Evolutionary conservation across 2,888 invertebrate species (phyloP).

Genomic region (Coenonympha arcania): DNA sequence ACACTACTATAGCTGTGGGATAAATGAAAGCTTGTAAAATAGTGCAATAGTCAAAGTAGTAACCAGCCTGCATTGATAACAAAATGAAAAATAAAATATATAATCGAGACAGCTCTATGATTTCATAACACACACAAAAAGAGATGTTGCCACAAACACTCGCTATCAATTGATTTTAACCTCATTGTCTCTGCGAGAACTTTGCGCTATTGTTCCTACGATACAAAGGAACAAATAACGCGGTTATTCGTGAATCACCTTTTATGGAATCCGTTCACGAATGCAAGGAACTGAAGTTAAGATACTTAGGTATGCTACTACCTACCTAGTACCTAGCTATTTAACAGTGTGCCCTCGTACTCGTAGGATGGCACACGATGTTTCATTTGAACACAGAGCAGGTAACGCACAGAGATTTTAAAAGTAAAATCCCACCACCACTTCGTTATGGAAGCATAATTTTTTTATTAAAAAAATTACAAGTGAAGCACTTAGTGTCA

Average conservation of each 20-base stretch:
- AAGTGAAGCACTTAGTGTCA: too few relatives aligned
- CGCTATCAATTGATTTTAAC: constrained; percentile 10
- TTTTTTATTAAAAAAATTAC: not conserved
- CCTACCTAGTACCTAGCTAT: not conserved
- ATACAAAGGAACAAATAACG: constrained; percentile 27
- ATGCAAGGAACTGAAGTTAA: constrained; percentile 21
- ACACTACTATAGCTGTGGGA: too few relatives aligned
- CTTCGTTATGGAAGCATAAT: not conserved
- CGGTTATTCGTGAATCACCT: constrained; percentile 22
- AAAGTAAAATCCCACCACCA: not conserved
- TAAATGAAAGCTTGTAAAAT: not conserved
- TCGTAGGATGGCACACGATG: constrained; percentile 5
- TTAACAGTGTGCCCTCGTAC: constrained; percentile 17
- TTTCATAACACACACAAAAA: constrained; percentile 7
- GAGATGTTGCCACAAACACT: not conserved
- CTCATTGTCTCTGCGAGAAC: constrained; percentile 19
- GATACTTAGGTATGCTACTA: not conserved
- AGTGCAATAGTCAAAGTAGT: not conserved
- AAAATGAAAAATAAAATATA: not conserved
- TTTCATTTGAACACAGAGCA: constrained; percentile 16
- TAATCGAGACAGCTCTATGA: not conserved
- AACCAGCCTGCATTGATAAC: not conserved
- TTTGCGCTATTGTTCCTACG: constrained; percentile 26
- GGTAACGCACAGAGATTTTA: not conserved
- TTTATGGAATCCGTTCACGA: constrained; percentile 25